These are phyloP conservation scores for Drosophila paracracens DNA, from an alignment of 2,888 invertebrate genomes.

Conservation along the genomic window DNA sequence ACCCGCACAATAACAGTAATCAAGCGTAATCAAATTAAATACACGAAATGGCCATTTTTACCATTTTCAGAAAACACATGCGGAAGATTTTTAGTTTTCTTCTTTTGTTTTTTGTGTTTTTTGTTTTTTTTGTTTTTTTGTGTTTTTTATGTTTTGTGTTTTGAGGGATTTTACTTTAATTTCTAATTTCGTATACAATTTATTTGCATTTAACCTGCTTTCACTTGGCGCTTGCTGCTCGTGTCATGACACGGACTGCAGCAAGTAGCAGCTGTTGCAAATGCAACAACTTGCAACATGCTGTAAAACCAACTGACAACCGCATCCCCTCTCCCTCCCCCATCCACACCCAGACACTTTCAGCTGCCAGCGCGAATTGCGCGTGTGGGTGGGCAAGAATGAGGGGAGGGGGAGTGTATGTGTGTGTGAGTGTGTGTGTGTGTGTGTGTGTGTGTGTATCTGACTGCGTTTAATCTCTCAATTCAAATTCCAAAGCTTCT, in stretches of 20 bases:
- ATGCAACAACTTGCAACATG: slow-evolving; percentile 18
- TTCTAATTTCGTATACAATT: slow-evolving; percentile 52
- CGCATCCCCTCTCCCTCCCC: neutral
- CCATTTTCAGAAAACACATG: slow-evolving; percentile 5
- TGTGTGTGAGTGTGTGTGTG: neutral
- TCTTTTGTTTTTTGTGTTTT: slow-evolving; percentile 1
- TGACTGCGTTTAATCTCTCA: slow-evolving; percentile 72
- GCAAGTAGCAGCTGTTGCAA: slow-evolving; percentile 61
- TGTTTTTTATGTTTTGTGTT: neutral
- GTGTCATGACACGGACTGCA: slow-evolving; percentile 60
- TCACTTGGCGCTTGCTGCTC: slow-evolving; percentile 72
- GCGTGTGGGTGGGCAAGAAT: slow-evolving; percentile 44
- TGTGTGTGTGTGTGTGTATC: neutral
- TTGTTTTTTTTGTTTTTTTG: neutral
- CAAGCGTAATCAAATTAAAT: slow-evolving; percentile 70
- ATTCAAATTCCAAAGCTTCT: slow-evolving; percentile 63
- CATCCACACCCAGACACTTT: neutral
- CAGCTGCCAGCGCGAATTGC: slow-evolving; percentile 19
- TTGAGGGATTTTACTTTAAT: slow-evolving; percentile 2
- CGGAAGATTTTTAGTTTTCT: slow-evolving; percentile 5
- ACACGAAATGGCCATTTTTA: slow-evolving; percentile 36
- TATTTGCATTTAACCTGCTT: slow-evolving; percentile 84
- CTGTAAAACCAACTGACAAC: slow-evolving; percentile 48
- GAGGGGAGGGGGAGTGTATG: neutral
- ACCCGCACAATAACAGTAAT: slow-evolving; percentile 60